phyloP scores from a whole-genome alignment of 2,113 vertebrate genomes.

The Microtus pennsylvanicus region DNA sequence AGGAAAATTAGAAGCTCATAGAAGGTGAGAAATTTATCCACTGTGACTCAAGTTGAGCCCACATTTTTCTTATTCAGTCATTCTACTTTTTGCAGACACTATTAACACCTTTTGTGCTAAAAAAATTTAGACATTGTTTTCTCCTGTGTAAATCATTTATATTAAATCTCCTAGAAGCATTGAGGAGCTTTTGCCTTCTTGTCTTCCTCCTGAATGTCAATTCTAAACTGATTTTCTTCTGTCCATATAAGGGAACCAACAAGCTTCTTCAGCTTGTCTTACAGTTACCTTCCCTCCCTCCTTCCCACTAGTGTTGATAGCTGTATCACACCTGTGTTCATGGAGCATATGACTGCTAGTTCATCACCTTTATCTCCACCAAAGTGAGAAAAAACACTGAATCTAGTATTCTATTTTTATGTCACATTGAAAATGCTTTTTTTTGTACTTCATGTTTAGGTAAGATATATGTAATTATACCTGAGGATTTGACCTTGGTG shows the following conservation, averaged over 20 bases:
- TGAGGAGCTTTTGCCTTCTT: neutral
- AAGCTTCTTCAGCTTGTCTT: slow-evolving; percentile 9
- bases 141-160: slow-evolving; percentile 18
- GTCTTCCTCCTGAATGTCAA: neutral
- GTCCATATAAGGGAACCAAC: neutral
- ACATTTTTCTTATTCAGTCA: neutral
- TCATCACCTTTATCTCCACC: neutral
- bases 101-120: neutral
- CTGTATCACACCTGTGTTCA: neutral
- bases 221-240: slow-evolving; percentile 33
- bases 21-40: slow-evolving; percentile 6
- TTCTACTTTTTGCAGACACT: neutral
- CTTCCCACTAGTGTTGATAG: neutral
- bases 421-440: neutral
- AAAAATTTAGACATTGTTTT: neutral
- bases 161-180: neutral
- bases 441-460: slow-evolving; percentile 16
- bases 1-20: slow-evolving; percentile 32
- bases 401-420: neutral
- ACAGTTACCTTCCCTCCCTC: neutral
- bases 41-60: slow-evolving; percentile 32
- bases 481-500: neutral
- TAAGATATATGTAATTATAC: neutral
- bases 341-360: neutral
- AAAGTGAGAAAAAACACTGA: neutral